Base-by-base conservation (phyloP, 2,113 vertebrate species). In the Sminthopsis crassicaudata region DNA sequence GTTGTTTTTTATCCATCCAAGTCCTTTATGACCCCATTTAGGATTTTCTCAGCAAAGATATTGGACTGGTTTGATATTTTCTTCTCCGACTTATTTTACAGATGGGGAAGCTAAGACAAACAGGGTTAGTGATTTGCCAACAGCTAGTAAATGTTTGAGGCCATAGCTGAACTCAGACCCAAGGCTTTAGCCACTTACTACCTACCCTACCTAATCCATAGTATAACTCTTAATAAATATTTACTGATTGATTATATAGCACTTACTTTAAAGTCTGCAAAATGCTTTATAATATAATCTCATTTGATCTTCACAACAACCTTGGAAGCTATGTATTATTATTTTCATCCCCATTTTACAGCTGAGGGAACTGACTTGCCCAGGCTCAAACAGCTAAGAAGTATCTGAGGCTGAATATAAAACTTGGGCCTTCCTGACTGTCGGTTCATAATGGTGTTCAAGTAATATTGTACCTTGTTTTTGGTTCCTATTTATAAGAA, bases 381-480 rank as follows among this genome's bases (percentile, higher is more conserved):
- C 16, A 84, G 36, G 67, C 19, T 84, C 6, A 42, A 42, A 84
- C 30, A 67, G 27, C 57, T 84, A 42, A n/a, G 16, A 42, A 42
- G n/a, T 23, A 23, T 84, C 1, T 84, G n/a, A 84, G n/a, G 36
- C 67, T 22, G n/a, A 23, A 84, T 84, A 42, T 84, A 19, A 19
- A 42, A 84, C n/a, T 84, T 42, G 6, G 19, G 4, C 67, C n/a
- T 84, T 42, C 36, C n/a, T 84, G 19, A 84, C 36, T 42, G 0
- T 42, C 5, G 2, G 52, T 95, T 89, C n/a, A 95, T 92, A 8
- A 93, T 96, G 93, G 51, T 92, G 9, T 94, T 91, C 53, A 94
- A 48, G 76, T 27, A 90, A 26, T 92, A 93, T 10, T 88, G 27
- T 8, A 26, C 12, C 53, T 94, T 94, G 2, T 46, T 95, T 95